These are phyloP conservation scores for Tuberolachnus salignus DNA, from an alignment of 2,888 invertebrate species.

Conservation along the genomic window DNA sequence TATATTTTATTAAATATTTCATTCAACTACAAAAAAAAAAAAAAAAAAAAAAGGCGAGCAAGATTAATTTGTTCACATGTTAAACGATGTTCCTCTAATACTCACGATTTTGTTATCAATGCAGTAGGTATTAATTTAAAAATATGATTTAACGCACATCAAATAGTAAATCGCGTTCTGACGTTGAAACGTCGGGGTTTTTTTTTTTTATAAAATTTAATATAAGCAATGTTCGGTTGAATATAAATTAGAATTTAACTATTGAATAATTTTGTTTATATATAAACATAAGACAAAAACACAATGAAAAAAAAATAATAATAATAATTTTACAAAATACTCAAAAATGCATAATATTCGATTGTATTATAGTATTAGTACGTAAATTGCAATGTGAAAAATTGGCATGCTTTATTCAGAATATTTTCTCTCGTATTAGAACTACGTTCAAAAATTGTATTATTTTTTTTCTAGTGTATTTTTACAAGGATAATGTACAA, in stretches of 20 bases:
- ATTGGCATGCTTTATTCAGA: conserved; percentile 42
- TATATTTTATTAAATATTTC: no score
- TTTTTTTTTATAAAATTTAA: neutral
- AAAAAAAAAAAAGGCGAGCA: no score
- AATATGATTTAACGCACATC: neutral
- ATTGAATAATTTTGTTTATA: neutral
- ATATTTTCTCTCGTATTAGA: conserved; percentile 7
- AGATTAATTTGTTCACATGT: no score
- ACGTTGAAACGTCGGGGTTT: neutral
- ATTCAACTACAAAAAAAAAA: no score
- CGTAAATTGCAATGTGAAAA: neutral
- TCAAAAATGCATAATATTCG: conserved; percentile 4
- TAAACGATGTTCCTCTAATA: neutral
- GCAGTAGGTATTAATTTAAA: neutral
- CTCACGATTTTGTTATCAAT: neutral
- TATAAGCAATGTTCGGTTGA: neutral
- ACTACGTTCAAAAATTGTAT: conserved; percentile 35
- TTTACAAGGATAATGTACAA: conserved; percentile 47
- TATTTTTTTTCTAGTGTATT: conserved; percentile 24
- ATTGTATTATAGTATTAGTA: neutral
- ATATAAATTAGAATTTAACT: neutral
- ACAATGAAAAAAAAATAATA: neutral
- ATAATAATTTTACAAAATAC: neutral
- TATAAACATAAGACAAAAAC: neutral
- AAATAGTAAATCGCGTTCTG: neutral